Conservation (phyloP, 1,140 invertebrate genomes). For the Calephelis nemesis region DNA sequence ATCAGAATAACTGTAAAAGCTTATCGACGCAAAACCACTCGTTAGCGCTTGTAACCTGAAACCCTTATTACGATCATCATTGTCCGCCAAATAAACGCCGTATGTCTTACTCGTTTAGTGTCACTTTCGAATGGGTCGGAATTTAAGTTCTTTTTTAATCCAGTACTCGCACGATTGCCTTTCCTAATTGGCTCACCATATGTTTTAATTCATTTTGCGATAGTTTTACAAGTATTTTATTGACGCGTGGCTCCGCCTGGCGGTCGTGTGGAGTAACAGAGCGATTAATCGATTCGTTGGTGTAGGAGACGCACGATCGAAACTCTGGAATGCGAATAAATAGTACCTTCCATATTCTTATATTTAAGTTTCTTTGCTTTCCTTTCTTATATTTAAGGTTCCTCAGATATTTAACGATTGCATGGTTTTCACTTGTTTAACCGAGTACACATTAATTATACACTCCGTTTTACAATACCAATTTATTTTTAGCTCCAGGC, state of each 20-base stretch:
- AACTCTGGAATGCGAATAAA: constrained; percentile 43
- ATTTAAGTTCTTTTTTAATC: constrained; percentile 62
- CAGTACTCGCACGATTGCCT: constrained; percentile 74
- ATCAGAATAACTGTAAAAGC: constrained; percentile 68
- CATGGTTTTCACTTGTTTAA: no score
- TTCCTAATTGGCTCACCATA: constrained; percentile 76
- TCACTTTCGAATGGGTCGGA: constrained; percentile 35
- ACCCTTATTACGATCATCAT: constrained; percentile 53
- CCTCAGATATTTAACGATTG: no score
- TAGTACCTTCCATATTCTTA: constrained; percentile 45
- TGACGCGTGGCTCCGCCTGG: constrained; percentile 73
- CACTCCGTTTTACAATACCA: no score
- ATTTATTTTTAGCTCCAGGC: no score
- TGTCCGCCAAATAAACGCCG: constrained; percentile 41
- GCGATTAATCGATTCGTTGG: constrained; percentile 73
- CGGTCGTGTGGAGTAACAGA: constrained; percentile 52
- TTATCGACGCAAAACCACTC: constrained; percentile 61
- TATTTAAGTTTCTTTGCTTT: constrained; percentile 24
- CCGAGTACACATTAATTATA: no score
- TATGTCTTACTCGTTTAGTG: constrained; percentile 39
- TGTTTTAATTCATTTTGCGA: constrained; percentile 77
- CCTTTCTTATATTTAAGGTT: no score
- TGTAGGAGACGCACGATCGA: constrained; percentile 60
- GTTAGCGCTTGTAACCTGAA: constrained; percentile 70
- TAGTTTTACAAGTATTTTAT: constrained; percentile 78